These are phyloP conservation scores for Radopholus similis DNA, from an alignment of 1,140 invertebrate species.

Conservation along the genomic window DNA sequence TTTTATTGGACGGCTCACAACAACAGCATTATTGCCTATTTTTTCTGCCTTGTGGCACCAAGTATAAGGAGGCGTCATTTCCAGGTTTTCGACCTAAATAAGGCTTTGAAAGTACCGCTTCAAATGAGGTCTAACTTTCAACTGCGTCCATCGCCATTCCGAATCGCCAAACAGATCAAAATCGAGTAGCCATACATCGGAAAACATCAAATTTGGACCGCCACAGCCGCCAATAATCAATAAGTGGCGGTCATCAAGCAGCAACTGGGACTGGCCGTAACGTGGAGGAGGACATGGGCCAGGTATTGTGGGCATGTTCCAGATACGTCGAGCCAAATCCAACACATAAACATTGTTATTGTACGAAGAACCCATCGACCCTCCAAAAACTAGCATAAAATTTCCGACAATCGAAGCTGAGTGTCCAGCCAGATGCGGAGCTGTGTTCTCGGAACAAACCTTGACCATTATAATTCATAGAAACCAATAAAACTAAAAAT, in stretches of 20 bases:
- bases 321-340: slow-evolving; percentile 31
- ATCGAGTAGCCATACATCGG: slow-evolving; percentile 71
- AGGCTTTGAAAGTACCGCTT: background rate
- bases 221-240: slow-evolving; percentile 69
- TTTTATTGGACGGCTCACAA: slow-evolving; percentile 37
- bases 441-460: slow-evolving; percentile 38
- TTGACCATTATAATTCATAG: background rate
- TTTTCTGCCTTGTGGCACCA: slow-evolving; percentile 88
- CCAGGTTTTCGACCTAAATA: slow-evolving; percentile 45
- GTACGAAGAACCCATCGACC: slow-evolving; percentile 43
- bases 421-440: slow-evolving; percentile 77
- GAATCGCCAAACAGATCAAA: slow-evolving; percentile 62
- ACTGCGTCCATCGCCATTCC: slow-evolving; percentile 49
- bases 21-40: slow-evolving; percentile 62
- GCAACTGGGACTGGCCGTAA: slow-evolving; percentile 45
- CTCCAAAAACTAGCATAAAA: slow-evolving; percentile 54
- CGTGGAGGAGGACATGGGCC: slow-evolving; percentile 44
- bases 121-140: slow-evolving; percentile 23
- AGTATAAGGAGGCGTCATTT: slow-evolving; percentile 69
- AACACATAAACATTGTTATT: slow-evolving; percentile 47
- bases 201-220: slow-evolving; percentile 70
- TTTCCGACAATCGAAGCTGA: slow-evolving; percentile 82
- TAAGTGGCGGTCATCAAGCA: slow-evolving; percentile 62
- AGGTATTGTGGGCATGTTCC: slow-evolving; percentile 41
- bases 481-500: background rate